These are phyloP conservation scores for Sympetrum striolatum DNA, from an alignment of 2,888 invertebrate species.

Conservation along the genomic window DNA sequence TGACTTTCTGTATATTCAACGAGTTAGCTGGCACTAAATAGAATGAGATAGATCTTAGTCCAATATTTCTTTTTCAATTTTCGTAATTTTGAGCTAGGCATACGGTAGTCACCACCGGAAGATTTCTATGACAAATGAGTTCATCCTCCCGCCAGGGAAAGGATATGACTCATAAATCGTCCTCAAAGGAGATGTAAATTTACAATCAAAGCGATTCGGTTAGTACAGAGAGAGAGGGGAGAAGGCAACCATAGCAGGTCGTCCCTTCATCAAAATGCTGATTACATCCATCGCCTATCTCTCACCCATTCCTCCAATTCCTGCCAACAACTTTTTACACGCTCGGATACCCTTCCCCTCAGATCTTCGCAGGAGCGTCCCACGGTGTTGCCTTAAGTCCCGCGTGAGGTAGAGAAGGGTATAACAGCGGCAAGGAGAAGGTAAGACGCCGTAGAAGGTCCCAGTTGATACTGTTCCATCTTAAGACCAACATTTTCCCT, in stretches of 20 bases:
- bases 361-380: not conserved
- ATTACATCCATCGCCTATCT: constrained; percentile 28
- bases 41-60: too few relatives aligned
- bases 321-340: not conserved
- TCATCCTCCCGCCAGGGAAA: too few relatives aligned
- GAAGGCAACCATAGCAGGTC: constrained; percentile 16
- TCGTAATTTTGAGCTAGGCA: too few relatives aligned
- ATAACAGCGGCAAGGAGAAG: not conserved
- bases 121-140: too few relatives aligned
- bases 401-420: not conserved
- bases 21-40: too few relatives aligned
- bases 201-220: not conserved
- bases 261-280: constrained; percentile 44
- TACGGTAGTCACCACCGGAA: too few relatives aligned
- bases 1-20: too few relatives aligned
- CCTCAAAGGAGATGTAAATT: not conserved
- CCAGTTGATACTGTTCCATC: constrained; percentile 23
- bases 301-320: not conserved
- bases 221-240: not conserved
- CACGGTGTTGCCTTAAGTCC: not conserved
- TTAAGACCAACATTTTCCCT: constrained; percentile 14
- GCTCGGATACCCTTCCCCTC: not conserved
- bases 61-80: too few relatives aligned
- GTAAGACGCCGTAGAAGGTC: not conserved
- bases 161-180: not conserved